phyloP scores from a whole-genome alignment of 2,797 vertebrate genomes.

The Spea hammondii region DNA sequence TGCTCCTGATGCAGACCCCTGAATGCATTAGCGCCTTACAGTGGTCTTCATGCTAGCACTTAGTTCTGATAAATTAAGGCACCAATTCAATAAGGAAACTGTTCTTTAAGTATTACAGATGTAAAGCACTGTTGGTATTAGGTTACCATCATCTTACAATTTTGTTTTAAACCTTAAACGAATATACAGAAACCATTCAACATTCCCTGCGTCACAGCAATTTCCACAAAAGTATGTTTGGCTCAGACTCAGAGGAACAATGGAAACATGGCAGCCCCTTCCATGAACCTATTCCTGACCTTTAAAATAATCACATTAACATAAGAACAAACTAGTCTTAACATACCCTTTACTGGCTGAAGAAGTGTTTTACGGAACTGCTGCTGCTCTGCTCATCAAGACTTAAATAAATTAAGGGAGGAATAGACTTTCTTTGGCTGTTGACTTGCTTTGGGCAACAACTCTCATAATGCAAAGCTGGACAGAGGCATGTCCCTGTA shows the following conservation, averaged over 20 bases:
- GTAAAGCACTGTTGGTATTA: accelerated
- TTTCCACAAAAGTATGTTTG: conserved; percentile 6
- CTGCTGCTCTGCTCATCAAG: not conserved
- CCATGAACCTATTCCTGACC: not conserved
- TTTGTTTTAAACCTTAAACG: not conserved
- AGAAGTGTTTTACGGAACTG: not conserved
- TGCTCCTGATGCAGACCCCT: no score
- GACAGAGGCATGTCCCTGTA: no score
- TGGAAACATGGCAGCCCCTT: not conserved
- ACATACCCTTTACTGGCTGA: not conserved
- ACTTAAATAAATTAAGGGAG: no score
- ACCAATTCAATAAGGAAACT: no score
- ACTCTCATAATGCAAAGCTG: no score
- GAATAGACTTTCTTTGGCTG: no score
- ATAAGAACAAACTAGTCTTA: not conserved
- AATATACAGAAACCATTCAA: not conserved
- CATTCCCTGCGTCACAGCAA: conserved; percentile 10
- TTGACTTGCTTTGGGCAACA: no score
- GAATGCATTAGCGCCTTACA: no score
- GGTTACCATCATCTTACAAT: not conserved
- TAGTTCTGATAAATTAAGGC: no score
- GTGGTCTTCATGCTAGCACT: no score
- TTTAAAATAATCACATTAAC: conserved; percentile 4
- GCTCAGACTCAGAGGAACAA: conserved; percentile 9
- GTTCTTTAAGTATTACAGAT: not conserved